Percentiles rank a stretch among this genome's conserved stretches.
phyloP scores from a whole-genome alignment of 2,113 vertebrate genomes.

The Danionella cerebrum region DNA sequence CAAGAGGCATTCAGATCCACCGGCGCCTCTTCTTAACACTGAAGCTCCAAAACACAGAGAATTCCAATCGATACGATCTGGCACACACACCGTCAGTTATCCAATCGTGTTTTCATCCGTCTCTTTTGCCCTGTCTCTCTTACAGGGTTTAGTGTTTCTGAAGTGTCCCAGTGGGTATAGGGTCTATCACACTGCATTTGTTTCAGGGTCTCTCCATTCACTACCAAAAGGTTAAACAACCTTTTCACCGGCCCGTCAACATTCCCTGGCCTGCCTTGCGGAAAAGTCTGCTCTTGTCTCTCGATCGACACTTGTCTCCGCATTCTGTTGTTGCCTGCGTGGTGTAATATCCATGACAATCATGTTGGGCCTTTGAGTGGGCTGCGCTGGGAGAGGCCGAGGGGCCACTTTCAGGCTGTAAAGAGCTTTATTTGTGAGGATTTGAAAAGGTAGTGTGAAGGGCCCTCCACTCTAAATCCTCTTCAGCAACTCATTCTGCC shows the following conservation, averaged over 20 bases:
- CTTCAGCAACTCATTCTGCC: conserved; percentile 84
- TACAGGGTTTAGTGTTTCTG: conserved; percentile 68
- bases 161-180: conserved; percentile 75
- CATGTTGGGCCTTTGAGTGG: conserved; percentile 85
- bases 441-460: conserved; percentile 96
- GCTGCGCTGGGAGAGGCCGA: conserved; percentile 74
- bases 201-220: conserved; percentile 82
- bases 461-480: conserved; percentile 86
- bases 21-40: background rate
- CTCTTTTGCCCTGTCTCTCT: conserved; percentile 60
- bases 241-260: conserved; percentile 97
- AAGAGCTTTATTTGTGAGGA: conserved; percentile 97
- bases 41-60: conserved; percentile 47
- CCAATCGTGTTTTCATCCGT: conserved; percentile 67
- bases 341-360: conserved; percentile 99
- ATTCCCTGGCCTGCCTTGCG: conserved; percentile 72
- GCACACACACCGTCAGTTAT: conserved; percentile 57
- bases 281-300: conserved; percentile 88
- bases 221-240: conserved; percentile 99
- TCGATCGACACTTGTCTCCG: conserved; percentile 81
- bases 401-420: conserved; percentile 94
- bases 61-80: conserved; percentile 62
- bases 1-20: background rate
- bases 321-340: conserved; percentile 89
- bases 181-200: conserved; percentile 94